phyloP scores from a whole-genome alignment of 2,113 vertebrate genomes.

The Semnornis frantzii region DNA sequence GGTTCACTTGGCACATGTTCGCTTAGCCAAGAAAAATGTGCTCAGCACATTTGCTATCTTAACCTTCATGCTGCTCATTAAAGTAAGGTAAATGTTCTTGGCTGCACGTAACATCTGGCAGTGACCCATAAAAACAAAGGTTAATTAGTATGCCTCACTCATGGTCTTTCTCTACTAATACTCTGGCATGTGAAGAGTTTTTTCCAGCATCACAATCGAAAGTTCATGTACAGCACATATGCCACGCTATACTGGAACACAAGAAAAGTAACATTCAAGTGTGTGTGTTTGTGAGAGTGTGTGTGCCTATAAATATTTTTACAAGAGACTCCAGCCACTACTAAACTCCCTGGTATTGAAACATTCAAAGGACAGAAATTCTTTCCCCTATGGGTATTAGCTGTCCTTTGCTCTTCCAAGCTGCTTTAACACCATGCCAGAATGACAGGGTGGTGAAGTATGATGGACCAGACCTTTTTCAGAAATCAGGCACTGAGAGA shows the following conservation, averaged over 20 bases:
- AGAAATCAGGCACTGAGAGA: background rate
- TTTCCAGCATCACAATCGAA: background rate
- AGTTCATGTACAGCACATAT: background rate
- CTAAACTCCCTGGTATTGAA: background rate
- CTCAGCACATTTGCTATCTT: background rate
- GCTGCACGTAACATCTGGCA: background rate
- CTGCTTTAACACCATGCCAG: background rate
- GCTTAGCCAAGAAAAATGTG: background rate
- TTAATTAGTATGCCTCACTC: conserved; percentile 14
- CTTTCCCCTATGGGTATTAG: fast-evolving
- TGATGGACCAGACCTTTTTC: background rate
- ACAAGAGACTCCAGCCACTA: background rate
- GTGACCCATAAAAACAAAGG: conserved; percentile 30
- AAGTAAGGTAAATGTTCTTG: background rate
- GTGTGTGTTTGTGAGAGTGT: background rate
- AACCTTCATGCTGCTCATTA: conserved; percentile 25
- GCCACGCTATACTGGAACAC: background rate
- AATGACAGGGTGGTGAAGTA: too few relatives aligned
- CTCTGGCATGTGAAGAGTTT: background rate
- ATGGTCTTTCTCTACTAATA: background rate
- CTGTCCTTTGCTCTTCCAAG: background rate
- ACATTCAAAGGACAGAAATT: background rate
- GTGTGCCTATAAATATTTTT: background rate
- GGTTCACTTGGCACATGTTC: background rate
- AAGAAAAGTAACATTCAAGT: background rate